These are phyloP conservation scores for Xanthorhoe spadicearia DNA, from an alignment of 2,888 invertebrate species.

Conservation along the genomic window DNA sequence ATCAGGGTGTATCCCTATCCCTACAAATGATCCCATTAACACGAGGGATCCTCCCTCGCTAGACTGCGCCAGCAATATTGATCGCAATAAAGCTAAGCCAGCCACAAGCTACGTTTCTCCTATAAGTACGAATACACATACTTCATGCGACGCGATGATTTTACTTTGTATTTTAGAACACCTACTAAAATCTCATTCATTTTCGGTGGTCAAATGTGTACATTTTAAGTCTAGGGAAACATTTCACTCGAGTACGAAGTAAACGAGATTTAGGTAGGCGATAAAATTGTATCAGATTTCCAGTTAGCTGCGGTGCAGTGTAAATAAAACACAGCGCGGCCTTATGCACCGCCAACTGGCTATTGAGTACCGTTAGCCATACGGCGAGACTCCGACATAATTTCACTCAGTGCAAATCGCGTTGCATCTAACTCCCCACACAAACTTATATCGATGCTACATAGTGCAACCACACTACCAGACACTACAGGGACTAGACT, in stretches of 20 bases:
- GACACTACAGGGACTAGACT: constrained; percentile 29
- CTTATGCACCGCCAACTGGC: constrained; percentile 66
- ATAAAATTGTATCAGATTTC: constrained; percentile 55
- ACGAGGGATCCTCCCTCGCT: constrained; percentile 65
- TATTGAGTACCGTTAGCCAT: constrained; percentile 70
- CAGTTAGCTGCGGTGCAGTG: constrained; percentile 58
- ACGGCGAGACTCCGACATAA: constrained; percentile 63
- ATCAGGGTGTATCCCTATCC: constrained; percentile 63
- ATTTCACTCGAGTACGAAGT: constrained; percentile 15
- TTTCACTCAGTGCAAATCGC: constrained; percentile 62
- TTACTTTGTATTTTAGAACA: background rate
- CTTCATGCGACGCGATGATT: constrained; percentile 8
- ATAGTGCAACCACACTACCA: constrained; percentile 31
- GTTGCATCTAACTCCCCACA: constrained; percentile 50
- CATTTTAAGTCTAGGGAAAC: background rate
- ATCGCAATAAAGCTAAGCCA: constrained; percentile 52
- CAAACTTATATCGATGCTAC: constrained; percentile 32
- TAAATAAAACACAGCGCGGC: constrained; percentile 63
- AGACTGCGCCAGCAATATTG: constrained; percentile 62
- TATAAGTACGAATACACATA: constrained; percentile 23
- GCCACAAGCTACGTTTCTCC: constrained; percentile 33
- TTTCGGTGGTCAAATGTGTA: background rate
- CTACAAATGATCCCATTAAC: constrained; percentile 69
- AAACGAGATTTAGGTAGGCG: constrained; percentile 23
- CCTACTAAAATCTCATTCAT: background rate